A percentile compares a stretch with the other conserved stretches of the same genome.
phyloP scores from a whole-genome alignment of 2,888 invertebrate species.

The Heliconius aoede region DNA sequence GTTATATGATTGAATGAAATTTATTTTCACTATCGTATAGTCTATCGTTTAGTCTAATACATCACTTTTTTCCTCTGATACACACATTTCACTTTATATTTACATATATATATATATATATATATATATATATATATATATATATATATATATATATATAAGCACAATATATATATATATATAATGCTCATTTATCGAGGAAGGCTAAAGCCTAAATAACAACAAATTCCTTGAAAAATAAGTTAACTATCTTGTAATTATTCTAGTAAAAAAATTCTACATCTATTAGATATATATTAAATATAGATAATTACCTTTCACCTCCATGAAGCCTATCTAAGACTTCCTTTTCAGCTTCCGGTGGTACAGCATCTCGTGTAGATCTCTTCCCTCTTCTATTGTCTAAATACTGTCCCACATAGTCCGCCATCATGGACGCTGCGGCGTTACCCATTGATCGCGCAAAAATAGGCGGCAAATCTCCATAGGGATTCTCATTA shows the following conservation, averaged over 20 bases:
- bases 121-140: not conserved
- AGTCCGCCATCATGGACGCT: conserved; percentile 87
- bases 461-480: conserved; percentile 89
- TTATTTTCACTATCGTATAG: not conserved
- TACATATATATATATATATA: no score
- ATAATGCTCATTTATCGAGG: no score
- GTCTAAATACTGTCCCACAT: conserved; percentile 88
- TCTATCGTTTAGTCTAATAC: not conserved
- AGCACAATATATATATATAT: not conserved
- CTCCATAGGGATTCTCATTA: conserved; percentile 93
- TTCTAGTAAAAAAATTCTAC: no score
- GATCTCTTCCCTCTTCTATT: conserved; percentile 82
- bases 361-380: conserved; percentile 58
- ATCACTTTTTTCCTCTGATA: no score
- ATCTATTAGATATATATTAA: not conserved
- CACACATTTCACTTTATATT: no score
- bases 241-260: not conserved
- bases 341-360: conserved; percentile 67
- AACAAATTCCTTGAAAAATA: not conserved
- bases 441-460: conserved; percentile 90
- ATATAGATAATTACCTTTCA: conserved; percentile 80
- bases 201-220: no score
- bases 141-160: no score
- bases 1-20: not conserved
- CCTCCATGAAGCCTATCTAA: conserved; percentile 88